Conservation (phyloP, 1,140 invertebrate genomes). For the Penaeus chinensis region DNA sequence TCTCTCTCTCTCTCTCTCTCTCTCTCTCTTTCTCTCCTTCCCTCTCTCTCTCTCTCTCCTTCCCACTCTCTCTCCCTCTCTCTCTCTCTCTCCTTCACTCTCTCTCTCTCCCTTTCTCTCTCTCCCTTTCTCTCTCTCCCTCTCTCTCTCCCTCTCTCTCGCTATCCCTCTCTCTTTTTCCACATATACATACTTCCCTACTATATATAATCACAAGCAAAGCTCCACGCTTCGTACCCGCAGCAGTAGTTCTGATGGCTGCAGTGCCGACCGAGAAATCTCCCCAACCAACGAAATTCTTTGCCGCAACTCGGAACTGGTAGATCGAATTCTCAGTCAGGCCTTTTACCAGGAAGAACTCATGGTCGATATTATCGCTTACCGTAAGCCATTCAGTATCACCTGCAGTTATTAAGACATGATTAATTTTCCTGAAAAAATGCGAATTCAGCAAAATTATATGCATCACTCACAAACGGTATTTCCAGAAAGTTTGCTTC, state of each 20-base stretch:
- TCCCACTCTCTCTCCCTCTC: not conserved
- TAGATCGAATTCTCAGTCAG: conserved; percentile 84
- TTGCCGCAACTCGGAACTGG: conserved; percentile 87
- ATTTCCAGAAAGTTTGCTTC: too few relatives aligned
- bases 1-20: not conserved
- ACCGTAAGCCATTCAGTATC: conserved; percentile 87
- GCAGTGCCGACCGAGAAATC: conserved; percentile 36
- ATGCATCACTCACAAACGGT: not conserved
- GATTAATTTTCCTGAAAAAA: conserved; percentile 2
- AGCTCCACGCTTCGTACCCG: not conserved
- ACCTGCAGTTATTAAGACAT: conserved; percentile 68
- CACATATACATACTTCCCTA: not conserved
- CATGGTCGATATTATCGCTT: conserved; percentile 90
- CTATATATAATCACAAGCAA: too few relatives aligned
- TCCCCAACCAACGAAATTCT: conserved; percentile 94
- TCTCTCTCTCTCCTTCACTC: not conserved
- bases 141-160: not conserved
- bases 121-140: not conserved
- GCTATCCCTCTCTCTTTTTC: not conserved
- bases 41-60: not conserved
- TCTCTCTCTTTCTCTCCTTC: not conserved
- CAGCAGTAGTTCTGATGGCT: conserved; percentile 16
- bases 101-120: not conserved
- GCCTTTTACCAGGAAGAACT: conserved; percentile 87
- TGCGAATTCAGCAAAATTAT: not conserved